phyloP scores from a whole-genome alignment of 2,888 invertebrate genomes.

The Ophion costatus region DNA sequence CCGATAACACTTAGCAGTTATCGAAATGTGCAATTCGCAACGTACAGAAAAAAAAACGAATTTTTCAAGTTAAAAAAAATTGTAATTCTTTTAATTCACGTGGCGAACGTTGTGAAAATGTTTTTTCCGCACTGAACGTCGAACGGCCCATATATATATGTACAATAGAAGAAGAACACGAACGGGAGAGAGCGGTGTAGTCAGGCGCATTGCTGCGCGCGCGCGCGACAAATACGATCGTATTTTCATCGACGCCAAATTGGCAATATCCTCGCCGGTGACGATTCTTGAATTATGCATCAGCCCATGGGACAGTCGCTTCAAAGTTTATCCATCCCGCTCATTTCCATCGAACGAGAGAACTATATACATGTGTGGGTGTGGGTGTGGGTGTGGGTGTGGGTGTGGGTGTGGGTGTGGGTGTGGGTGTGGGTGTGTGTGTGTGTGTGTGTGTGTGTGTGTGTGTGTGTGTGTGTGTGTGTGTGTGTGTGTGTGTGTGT shows the following conservation, averaged over 20 bases:
- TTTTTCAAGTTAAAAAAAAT: not conserved
- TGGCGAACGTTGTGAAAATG: not conserved
- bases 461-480: too few relatives aligned
- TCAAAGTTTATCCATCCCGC: conserved; percentile 83
- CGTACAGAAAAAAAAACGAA: too few relatives aligned
- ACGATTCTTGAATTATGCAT: conserved; percentile 84
- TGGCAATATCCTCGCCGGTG: conserved; percentile 84
- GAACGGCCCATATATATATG: conserved; percentile 7
- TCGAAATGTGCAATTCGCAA: too few relatives aligned
- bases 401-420: too few relatives aligned
- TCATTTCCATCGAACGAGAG: conserved; percentile 76
- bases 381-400: too few relatives aligned
- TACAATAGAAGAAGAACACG: conserved; percentile 44
- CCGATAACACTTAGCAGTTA: not conserved
- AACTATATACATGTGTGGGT: conserved; percentile 36
- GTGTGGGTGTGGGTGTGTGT: too few relatives aligned
- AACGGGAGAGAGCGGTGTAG: conserved; percentile 64
- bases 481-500: not conserved
- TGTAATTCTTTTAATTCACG: not conserved
- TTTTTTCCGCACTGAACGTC: not conserved
- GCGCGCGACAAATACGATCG: conserved; percentile 82
- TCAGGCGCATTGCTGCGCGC: conserved; percentile 61
- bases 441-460: not conserved
- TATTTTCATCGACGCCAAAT: conserved; percentile 84
- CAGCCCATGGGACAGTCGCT: conserved; percentile 82